Evolutionary conservation across 2,797 vertebrate genomes (phyloP).

Genomic region (Chlorospingus flavigularis): DNA sequence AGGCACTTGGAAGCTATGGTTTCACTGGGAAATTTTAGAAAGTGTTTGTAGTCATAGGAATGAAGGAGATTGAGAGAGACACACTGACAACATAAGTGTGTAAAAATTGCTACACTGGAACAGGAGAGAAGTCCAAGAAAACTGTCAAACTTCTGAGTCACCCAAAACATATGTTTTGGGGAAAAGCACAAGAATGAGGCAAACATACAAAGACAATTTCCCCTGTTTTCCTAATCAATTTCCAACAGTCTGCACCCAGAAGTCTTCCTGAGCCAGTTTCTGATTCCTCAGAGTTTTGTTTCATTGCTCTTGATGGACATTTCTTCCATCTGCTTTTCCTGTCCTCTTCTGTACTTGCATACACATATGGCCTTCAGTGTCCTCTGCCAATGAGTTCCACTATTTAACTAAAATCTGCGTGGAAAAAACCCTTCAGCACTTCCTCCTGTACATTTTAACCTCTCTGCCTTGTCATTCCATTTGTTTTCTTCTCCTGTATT

Average conservation of each 20-base stretch:
- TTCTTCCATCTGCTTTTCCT: background rate
- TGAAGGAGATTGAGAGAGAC: background rate
- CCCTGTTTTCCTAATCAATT: background rate
- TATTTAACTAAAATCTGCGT: background rate
- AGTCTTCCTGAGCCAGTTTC: background rate
- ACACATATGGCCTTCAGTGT: background rate
- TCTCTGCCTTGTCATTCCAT: background rate
- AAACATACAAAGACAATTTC: background rate
- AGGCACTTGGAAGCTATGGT: background rate
- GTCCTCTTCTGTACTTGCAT: background rate
- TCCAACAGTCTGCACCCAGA: background rate
- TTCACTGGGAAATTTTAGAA: background rate
- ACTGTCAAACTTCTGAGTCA: background rate
- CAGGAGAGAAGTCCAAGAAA: background rate
- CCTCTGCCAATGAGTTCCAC: background rate
- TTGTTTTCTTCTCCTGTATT: background rate
- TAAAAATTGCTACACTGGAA: background rate
- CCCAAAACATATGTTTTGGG: background rate
- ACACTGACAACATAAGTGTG: background rate
- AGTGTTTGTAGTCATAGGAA: background rate
- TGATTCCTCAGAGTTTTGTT: background rate
- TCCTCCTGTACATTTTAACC: background rate
- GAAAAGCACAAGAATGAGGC: background rate
- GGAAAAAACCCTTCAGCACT: accelerated
- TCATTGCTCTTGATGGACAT: background rate